Conservation (phyloP, 2,888 invertebrate genomes). For the Sycophila texana region DNA sequence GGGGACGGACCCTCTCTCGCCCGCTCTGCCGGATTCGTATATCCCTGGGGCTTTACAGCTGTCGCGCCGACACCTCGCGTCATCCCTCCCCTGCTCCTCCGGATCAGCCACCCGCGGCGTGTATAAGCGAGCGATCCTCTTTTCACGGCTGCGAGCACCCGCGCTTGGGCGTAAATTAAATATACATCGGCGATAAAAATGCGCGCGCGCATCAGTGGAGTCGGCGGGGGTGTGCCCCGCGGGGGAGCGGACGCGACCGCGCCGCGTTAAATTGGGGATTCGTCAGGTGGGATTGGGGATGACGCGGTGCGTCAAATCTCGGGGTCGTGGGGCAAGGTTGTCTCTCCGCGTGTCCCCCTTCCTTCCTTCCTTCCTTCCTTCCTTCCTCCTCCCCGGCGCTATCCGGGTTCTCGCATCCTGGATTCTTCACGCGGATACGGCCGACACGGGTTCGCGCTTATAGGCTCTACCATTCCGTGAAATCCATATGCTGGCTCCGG, state of each 20-base stretch:
- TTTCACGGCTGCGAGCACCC: conserved; percentile 25
- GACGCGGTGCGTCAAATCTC: not conserved
- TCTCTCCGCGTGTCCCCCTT: not conserved
- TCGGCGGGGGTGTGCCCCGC: conserved; percentile 46
- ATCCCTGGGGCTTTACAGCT: conserved; percentile 73
- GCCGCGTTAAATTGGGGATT: conserved; percentile 22
- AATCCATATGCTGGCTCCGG: not conserved
- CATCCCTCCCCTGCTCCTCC: conserved; percentile 22
- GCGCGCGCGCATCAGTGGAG: conserved; percentile 48
- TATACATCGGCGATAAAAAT: conserved; percentile 54
- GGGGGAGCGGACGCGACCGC: conserved; percentile 33
- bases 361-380: not conserved
- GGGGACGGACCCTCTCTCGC: conserved; percentile 38
- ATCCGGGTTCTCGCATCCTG: too few species aligned
- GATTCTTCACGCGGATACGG: not conserved
- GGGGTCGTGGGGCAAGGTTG: not conserved
- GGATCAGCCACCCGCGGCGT: conserved; percentile 37
- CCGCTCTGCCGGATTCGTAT: conserved; percentile 64
- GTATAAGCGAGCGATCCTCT: conserved; percentile 27
- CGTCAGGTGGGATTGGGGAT: conserved; percentile 34
- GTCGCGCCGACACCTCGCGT: conserved; percentile 73
- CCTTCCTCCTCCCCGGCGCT: not conserved
- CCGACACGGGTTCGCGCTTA: not conserved
- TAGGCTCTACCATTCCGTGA: not conserved
- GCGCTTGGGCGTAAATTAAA: conserved; percentile 61